Evolutionary conservation across 2,888 invertebrate genomes (phyloP).

Genomic region (Palloptera scutellata): DNA sequence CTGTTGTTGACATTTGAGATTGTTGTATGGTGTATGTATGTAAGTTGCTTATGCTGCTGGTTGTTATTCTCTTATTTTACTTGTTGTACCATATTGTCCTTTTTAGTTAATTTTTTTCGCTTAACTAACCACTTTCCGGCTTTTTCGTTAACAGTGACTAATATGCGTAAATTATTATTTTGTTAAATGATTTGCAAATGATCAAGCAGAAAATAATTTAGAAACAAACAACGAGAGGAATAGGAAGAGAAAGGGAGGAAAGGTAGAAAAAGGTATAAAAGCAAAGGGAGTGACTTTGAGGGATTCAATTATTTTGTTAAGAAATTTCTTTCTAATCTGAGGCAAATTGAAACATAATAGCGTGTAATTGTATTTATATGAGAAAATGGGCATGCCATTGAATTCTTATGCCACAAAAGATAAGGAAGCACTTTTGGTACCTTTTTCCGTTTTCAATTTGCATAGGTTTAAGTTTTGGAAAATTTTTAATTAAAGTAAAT

Average conservation of each 20-base stretch:
- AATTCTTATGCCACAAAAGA: no score
- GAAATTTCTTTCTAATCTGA: no score
- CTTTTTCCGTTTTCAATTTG: no score
- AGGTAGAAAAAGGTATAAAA: neutral
- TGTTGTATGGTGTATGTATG: neutral
- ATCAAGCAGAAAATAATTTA: neutral
- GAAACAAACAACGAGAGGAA: neutral
- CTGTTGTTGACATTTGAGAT: constrained; percentile 18
- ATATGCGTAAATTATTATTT: constrained; percentile 55
- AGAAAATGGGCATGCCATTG: no score
- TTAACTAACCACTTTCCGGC: neutral
- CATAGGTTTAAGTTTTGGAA: no score
- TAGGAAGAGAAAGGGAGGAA: neutral
- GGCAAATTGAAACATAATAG: no score
- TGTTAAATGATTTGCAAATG: constrained; percentile 53
- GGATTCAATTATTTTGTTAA: no score
- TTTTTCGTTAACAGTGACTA: constrained; percentile 4
- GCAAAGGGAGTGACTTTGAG: neutral
- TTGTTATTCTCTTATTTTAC: neutral
- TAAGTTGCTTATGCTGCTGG: neutral
- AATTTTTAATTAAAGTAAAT: no score
- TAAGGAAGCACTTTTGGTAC: no score
- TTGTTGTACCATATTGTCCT: neutral
- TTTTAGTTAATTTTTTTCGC: neutral
- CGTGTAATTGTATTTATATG: no score